A percentile compares a stretch with the other conserved stretches of the same genome.
These are phyloP conservation scores for Aphis craccivora DNA, from an alignment of 1,140 invertebrate genomes.

Conservation along the genomic window DNA sequence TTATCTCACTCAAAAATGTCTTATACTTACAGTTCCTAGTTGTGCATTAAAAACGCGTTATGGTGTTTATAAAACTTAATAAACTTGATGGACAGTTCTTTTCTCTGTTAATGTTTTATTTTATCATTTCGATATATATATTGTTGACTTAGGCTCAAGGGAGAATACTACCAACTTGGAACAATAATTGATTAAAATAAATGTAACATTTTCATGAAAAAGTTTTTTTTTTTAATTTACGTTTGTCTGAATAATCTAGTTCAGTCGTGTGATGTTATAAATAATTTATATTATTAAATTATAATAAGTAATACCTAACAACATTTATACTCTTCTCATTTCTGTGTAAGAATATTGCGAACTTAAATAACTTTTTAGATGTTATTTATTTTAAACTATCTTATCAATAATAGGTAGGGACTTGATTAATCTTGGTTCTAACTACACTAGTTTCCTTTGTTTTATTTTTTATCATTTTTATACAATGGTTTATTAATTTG, in stretches of 20 bases:
- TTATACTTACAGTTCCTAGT: neutral
- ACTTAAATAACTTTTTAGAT: neutral
- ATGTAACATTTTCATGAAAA: neutral
- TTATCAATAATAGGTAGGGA: neutral
- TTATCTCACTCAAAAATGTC: neutral
- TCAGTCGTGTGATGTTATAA: neutral
- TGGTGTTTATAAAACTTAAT: neutral
- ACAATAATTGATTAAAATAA: slow-evolving; percentile 34
- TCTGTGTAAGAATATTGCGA: neutral
- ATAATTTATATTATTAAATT: slow-evolving; percentile 4
- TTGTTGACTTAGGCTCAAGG: neutral
- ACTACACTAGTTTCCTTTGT: neutral
- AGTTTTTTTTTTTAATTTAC: neutral
- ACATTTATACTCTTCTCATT: neutral
- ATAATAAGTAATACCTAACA: neutral
- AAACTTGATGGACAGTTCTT: neutral
- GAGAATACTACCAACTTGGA: neutral
- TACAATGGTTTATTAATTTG: neutral
- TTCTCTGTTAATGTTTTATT: neutral
- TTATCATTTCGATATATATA: slow-evolving; percentile 18
- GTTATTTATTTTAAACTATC: neutral
- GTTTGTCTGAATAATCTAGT: neutral
- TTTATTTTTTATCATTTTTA: neutral
- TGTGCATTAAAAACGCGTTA: neutral
- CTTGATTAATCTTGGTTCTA: neutral